Evolutionary conservation across 2,888 invertebrate species (phyloP).

Genomic region (Serripes groenlandicus): DNA sequence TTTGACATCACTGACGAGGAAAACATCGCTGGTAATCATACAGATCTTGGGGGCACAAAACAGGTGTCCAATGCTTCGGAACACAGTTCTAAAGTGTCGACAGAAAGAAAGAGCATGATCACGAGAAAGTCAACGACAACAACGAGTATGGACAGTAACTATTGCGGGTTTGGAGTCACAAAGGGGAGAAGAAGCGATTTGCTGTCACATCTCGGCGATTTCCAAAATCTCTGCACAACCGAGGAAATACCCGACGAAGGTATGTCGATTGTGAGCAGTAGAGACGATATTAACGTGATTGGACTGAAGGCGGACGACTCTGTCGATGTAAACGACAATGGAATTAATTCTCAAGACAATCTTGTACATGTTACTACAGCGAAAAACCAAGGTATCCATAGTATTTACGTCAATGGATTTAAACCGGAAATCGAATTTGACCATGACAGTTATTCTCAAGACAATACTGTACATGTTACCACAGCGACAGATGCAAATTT

Average conservation of each 20-base stretch:
- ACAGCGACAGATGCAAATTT: neutral
- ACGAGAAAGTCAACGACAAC: neutral
- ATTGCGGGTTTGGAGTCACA: constrained; percentile 66
- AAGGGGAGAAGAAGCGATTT: constrained; percentile 47
- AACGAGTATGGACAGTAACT: constrained; percentile 62
- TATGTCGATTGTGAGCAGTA: neutral
- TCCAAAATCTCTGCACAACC: constrained; percentile 52
- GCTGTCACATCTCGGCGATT: constrained; percentile 53
- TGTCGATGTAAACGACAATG: neutral
- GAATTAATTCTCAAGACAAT: neutral
- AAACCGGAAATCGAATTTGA: too few relatives aligned
- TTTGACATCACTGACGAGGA: neutral
- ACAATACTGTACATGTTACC: neutral
- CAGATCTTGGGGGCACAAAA: neutral
- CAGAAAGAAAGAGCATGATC: constrained; percentile 1
- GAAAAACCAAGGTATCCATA: too few relatives aligned
- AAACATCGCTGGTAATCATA: too few relatives aligned
- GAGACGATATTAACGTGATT: too few relatives aligned
- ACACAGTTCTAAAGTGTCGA: neutral
- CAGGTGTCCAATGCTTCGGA: neutral
- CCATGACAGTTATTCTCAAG: neutral
- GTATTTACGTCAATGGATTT: neutral
- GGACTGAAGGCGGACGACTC: neutral
- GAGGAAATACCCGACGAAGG: constrained; percentile 27
- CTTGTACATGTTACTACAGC: neutral